Base-by-base conservation (phyloP, 2,888 invertebrate genomes). In the Oeneis ivallda region DNA sequence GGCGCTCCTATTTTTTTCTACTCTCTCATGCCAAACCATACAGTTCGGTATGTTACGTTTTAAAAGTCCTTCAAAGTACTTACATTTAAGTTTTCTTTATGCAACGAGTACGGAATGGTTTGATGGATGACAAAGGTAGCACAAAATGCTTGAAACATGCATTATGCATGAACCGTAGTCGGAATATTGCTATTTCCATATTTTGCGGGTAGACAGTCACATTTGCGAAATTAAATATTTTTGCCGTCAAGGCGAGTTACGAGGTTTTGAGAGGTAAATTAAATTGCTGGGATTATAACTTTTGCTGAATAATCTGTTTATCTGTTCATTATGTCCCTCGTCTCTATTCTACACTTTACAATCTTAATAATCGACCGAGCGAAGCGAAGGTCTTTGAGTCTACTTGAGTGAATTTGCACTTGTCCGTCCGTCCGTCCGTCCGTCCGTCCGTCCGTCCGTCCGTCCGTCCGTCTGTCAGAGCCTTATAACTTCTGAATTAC, bases 171-270 rank as follows among this genome's bases (percentile, higher is more conserved):
- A 72, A 62, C 68, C 66, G 56, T 63, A 67, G 69, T 66, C 71
- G 67, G 67, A 70, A 72, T 69, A 71, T 70, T 71, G 68, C 70
- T 70, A 68, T 69, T 69, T 68, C 70, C 70, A 67, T 69, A 73
- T 74, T 75, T 72, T 71, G 73, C 72, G 70, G 59, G 37, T 49
- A 37, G 65, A 66, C 62, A 67, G 71, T 68, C 72, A 70, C 70
- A 71, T 73, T 74, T 71, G 71, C 71, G 70, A 73, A 75, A 77
- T 76, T 74, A 73, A 76, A 77, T 74, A 59, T 60, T 60, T 41
- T 49, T 60, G 37, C 39, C 17, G 49, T 60, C 49, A 11, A 49
- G 17, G 37, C 50, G 60, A 37, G 37, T 49, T 58, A 41, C 56
- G 56, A 13, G 39, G 39, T 39, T 53, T 56, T 41, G 41, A 41